Percentiles rank a stretch among this genome's conserved stretches.
phyloP scores from a whole-genome alignment of 1,140 invertebrate species.

The Diuraphis noxia region DNA sequence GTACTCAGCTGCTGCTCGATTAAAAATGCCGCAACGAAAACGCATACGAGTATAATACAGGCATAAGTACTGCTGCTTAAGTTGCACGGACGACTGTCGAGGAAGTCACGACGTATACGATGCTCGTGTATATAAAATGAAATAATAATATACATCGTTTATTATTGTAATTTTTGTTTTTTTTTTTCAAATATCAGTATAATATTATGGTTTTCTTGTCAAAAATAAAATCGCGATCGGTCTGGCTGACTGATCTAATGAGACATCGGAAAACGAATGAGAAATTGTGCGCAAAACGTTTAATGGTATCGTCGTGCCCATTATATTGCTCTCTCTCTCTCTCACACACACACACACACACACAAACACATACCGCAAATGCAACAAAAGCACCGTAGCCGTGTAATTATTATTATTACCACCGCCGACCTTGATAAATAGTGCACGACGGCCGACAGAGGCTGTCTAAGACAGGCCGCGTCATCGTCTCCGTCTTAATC shows the following conservation, averaged over 20 bases:
- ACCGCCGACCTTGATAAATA: constrained; percentile 32
- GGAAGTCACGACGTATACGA: background rate
- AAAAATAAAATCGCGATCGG: background rate
- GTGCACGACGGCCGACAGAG: constrained; percentile 27
- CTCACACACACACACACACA: background rate
- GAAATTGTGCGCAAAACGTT: background rate
- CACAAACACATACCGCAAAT: background rate
- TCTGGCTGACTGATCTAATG: background rate
- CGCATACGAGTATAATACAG: background rate
- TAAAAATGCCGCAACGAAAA: background rate
- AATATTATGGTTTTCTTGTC: background rate
- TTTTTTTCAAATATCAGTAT: background rate
- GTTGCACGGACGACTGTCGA: background rate
- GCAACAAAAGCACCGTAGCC: background rate
- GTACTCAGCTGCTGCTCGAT: background rate
- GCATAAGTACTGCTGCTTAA: background rate
- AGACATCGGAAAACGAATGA: background rate
- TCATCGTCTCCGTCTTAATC: constrained; percentile 15
- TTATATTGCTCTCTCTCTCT: too few species aligned
- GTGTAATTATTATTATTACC: constrained; percentile 21
- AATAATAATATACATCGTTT: background rate
- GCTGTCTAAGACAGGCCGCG: background rate
- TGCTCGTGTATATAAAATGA: background rate
- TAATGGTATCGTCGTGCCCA: background rate
- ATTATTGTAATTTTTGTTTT: background rate